Percentiles rank a stretch among this genome's conserved stretches.
Conservation (phyloP, 2,888 invertebrate species). For the Eupithecia pulchellata region DNA sequence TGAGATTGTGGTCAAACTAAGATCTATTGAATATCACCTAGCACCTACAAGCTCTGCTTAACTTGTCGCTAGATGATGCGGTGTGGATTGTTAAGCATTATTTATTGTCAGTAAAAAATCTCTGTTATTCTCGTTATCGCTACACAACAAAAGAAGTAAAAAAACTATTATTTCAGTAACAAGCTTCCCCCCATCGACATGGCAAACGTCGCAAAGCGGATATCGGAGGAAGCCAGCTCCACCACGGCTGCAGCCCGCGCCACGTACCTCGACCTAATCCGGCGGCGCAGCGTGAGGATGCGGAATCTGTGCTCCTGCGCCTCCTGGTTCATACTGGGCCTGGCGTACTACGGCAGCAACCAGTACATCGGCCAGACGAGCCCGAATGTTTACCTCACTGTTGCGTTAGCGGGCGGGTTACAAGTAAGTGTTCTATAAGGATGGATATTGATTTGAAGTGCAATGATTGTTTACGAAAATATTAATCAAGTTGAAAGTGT, state of each 20-base stretch:
- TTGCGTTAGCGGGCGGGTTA: slow-evolving; percentile 83
- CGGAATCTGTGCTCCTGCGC: slow-evolving; percentile 88
- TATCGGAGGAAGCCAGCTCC: slow-evolving; percentile 58
- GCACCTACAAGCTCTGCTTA: too few species aligned
- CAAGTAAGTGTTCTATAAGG: slow-evolving; percentile 49
- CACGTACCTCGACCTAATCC: slow-evolving; percentile 86
- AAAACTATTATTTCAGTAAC: slow-evolving; percentile 61
- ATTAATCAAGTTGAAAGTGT: background rate
- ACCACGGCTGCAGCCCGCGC: slow-evolving; percentile 60
- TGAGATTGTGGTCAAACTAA: too few species aligned
- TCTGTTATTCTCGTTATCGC: background rate
- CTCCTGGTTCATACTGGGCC: slow-evolving; percentile 90
- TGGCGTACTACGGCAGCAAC: slow-evolving; percentile 92
- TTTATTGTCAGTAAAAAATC: too few species aligned
- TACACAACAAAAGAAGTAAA: background rate
- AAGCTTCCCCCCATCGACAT: slow-evolving; percentile 70
- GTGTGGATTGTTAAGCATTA: too few species aligned
- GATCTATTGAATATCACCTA: too few species aligned
- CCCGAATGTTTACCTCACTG: slow-evolving; percentile 91
- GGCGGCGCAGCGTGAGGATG: slow-evolving; percentile 84
- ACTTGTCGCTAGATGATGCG: too few species aligned
- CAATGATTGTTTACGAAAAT: background rate
- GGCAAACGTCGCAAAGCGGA: slow-evolving; percentile 49
- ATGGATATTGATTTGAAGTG: background rate
- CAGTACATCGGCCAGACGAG: slow-evolving; percentile 91